Evolutionary conservation across 1,140 invertebrate genomes (phyloP).

Genomic region (Gryon sp.): DNA sequence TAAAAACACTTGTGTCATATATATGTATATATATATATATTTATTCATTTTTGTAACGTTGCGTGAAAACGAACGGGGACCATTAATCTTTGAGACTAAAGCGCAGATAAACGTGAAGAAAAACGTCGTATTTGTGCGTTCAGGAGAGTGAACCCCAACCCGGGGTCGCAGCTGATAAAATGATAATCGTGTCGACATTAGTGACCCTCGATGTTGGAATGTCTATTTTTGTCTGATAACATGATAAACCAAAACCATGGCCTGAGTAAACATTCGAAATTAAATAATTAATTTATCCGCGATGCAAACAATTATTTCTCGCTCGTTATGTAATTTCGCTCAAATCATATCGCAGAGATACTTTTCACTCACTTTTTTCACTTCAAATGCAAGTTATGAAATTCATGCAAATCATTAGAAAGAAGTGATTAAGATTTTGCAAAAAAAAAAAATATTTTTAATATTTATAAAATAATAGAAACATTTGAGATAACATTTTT

Average conservation of each 20-base stretch:
- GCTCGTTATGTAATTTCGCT: constrained; percentile 5
- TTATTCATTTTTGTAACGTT: constrained; percentile 10
- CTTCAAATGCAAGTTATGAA: no score
- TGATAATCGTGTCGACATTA: constrained; percentile 71
- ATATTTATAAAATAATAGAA: no score
- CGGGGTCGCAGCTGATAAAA: constrained; percentile 73
- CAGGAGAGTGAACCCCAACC: constrained; percentile 67
- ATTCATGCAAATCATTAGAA: no score
- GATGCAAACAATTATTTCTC: not conserved
- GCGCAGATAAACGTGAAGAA: constrained; percentile 56
- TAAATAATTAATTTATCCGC: constrained; percentile 30
- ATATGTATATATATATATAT: no score
- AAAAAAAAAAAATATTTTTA: no score
- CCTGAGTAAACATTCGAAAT: constrained; percentile 54
- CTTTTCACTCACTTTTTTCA: no score
- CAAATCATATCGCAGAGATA: no score
- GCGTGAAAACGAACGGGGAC: constrained; percentile 33
- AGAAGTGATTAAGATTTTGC: no score
- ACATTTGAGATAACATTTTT: no score
- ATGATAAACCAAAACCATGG: constrained; percentile 60
- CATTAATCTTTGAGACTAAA: constrained; percentile 42
- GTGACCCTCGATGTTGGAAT: constrained; percentile 70
- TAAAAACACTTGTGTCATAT: constrained; percentile 3
- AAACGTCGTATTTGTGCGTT: constrained; percentile 70
- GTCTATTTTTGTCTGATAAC: constrained; percentile 68